phyloP scores from a whole-genome alignment of 2,797 vertebrate genomes.

The Oreochromis grahami region DNA sequence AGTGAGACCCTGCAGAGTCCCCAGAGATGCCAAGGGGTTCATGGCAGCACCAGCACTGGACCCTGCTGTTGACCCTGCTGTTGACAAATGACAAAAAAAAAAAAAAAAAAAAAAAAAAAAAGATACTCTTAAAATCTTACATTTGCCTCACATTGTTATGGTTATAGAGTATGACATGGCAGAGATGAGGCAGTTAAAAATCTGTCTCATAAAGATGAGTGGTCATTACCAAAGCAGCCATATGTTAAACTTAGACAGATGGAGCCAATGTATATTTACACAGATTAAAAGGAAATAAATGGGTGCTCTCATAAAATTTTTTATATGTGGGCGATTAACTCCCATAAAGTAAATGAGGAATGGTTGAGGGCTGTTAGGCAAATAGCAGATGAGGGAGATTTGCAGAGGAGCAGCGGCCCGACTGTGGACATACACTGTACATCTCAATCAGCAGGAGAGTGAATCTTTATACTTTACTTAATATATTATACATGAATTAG shows the following conservation, averaged over 20 bases:
- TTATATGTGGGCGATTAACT: conserved; percentile 45
- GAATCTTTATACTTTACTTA: neutral
- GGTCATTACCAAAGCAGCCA: conserved; percentile 41
- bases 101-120: neutral
- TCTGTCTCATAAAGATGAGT: conserved; percentile 11
- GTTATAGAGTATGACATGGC: conserved; percentile 5
- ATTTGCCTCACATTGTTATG: neutral
- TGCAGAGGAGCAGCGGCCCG: conserved; percentile 2
- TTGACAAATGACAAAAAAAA: conserved; percentile 20
- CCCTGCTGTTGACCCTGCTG: conserved; percentile 85
- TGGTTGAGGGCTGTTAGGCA: conserved; percentile 30
- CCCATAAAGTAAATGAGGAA: conserved; percentile 55
- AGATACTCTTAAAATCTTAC: neutral
- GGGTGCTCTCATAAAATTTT: conserved; percentile 28
- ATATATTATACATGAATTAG: neutral
- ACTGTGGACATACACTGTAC: neutral
- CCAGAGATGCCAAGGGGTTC: conserved; percentile 93
- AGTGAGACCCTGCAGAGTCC: conserved; percentile 90
- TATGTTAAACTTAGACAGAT: conserved; percentile 37
- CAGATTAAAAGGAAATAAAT: conserved; percentile 38
- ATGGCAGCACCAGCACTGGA: conserved; percentile 89
- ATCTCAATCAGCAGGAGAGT: neutral
- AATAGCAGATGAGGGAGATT: conserved; percentile 58
- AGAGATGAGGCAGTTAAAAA: conserved; percentile 2
- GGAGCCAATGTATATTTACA: conserved; percentile 52